Base-by-base conservation (phyloP, 2,113 vertebrate species). In the Corythoichthys haematopterus region DNA sequence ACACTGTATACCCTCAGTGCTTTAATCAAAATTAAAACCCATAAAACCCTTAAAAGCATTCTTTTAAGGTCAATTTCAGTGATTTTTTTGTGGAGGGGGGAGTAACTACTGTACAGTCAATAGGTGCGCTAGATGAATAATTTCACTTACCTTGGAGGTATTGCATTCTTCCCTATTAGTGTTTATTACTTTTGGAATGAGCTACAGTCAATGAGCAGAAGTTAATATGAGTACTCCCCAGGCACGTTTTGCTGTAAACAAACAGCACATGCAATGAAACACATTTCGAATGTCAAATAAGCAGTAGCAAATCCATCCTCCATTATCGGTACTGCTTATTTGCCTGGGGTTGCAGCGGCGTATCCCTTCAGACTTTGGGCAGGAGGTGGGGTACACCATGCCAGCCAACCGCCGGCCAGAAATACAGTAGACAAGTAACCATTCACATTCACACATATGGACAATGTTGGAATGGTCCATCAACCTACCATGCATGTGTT, bases 181-280 rank as follows among this genome's bases (percentile, higher is more conserved):
- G 59, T 62, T 62, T 62, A 62, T 46, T 62, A 62, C 59, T 3
- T 28, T 46, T 62, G 59, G 40, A 62, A 62, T 45, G n/a, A 62
- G 20, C 59, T 62, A 9, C 59, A 45, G 59, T 62, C 38, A 62
- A 62, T 62, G 43, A 62, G 38, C 38, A 28, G 40, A 62, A 45
- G 40, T 62, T 45, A 28, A 45, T 62, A 28, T 62, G 45, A 62
- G 45, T 45, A 46, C 59, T 62, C 40, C 59, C n/a, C 40, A 28
- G 59, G 59, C 38, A 14, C 2, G 10, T 62, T 45, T 62, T 62
- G 59, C 40, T 45, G 59, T 62, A 62, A 62, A 62, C 59, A 62
- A 62, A 60, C 58, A 60, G 14, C 36, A 45, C 59, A 62, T 62
- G 38, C n/a, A 46, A 28, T 62, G 59, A 46, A 20, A 62, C 59